Evolutionary conservation across 2,113 vertebrate species (phyloP).

Genomic region (Narcine bancroftii): DNA sequence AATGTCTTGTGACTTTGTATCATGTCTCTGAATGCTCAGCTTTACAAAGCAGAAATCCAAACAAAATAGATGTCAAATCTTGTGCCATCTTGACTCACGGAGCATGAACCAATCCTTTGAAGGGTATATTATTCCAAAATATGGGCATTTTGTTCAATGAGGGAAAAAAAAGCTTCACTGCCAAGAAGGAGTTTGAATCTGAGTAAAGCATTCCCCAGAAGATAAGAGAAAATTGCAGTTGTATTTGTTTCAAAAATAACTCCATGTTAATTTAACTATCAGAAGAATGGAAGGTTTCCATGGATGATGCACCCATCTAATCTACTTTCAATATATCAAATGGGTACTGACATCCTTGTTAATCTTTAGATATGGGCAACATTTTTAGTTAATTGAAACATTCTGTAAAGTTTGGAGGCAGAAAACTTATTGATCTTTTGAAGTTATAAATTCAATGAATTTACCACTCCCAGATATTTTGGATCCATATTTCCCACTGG

Average conservation of each 20-base stretch:
- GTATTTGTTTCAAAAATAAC: background rate
- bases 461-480: background rate
- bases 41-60: constrained; percentile 5
- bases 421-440: background rate
- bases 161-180: background rate
- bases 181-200: background rate
- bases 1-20: constrained; percentile 45
- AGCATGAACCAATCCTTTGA: no score
- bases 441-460: background rate
- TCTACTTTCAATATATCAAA: background rate
- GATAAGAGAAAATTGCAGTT: background rate
- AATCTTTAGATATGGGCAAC: background rate
- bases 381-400: background rate
- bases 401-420: background rate
- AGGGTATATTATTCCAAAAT: background rate
- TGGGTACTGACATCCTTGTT: background rate
- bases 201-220: background rate
- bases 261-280: background rate
- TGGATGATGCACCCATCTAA: background rate
- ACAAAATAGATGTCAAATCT: background rate
- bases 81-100: background rate
- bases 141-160: background rate
- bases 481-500: background rate
- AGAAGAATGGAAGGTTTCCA: background rate
- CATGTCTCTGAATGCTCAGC: constrained; percentile 4